These are phyloP conservation scores for Orthosia gothica DNA, from an alignment of 2,888 invertebrate species.

Conservation along the genomic window DNA sequence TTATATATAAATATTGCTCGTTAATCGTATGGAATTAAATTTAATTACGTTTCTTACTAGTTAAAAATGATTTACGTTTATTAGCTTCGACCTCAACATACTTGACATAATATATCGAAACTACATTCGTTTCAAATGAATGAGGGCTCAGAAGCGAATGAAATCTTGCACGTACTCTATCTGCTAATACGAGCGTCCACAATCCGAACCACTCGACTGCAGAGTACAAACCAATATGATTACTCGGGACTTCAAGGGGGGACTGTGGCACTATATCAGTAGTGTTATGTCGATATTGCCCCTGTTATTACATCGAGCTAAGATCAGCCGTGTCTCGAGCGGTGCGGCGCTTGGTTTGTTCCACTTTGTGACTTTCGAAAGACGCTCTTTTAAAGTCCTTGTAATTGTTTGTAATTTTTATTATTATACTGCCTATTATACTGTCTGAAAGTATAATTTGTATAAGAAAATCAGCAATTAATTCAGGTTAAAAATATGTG, in stretches of 20 bases:
- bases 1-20: too few species aligned
- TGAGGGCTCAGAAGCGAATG: not conserved
- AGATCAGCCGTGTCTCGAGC: constrained; percentile 62
- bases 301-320: constrained; percentile 60
- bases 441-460: not conserved
- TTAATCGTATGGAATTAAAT: too few species aligned
- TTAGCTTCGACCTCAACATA: too few species aligned
- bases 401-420: not conserved
- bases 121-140: not conserved
- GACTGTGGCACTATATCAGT: constrained; percentile 36
- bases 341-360: constrained; percentile 34
- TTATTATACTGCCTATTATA: not conserved
- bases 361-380: constrained; percentile 16
- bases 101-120: not conserved
- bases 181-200: constrained; percentile 31
- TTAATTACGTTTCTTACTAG: too few species aligned
- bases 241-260: constrained; percentile 44
- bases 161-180: constrained; percentile 31
- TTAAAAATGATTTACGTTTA: not conserved
- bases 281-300: constrained; percentile 55
- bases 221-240: constrained; percentile 54
- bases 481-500: too few species aligned
- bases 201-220: constrained; percentile 40
- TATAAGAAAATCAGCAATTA: not conserved
- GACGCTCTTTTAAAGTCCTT: not conserved